phyloP scores from a whole-genome alignment of 2,113 vertebrate species.

The Plestiodon gilberti region DNA sequence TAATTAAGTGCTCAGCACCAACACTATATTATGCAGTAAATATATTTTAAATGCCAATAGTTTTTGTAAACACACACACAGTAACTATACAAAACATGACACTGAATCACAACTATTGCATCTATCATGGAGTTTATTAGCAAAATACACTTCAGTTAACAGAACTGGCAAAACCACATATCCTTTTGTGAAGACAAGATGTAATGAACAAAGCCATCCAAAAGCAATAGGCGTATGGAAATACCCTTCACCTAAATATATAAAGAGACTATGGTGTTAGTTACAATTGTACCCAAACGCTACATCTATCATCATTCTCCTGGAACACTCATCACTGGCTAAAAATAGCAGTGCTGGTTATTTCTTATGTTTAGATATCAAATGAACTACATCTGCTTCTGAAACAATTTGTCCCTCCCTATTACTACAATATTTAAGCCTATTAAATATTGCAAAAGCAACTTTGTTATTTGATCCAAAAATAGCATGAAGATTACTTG shows the following conservation, averaged over 20 bases:
- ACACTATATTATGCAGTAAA: too few relatives aligned
- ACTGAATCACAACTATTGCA: not conserved
- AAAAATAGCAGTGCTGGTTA: constrained; percentile 59
- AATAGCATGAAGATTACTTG: not conserved
- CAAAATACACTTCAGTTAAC: not conserved
- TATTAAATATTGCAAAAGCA: not conserved
- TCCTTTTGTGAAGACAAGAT: not conserved
- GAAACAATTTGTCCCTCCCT: not conserved
- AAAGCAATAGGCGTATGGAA: not conserved
- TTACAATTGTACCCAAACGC: constrained; percentile 39
- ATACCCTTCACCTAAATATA: not conserved
- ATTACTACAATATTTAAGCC: not conserved
- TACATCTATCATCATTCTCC: constrained; percentile 47
- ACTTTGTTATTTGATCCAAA: not conserved
- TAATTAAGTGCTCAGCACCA: too few relatives aligned
- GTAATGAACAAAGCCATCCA: not conserved
- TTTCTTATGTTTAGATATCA: constrained; percentile 36
- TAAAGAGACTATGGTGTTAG: constrained; percentile 35
- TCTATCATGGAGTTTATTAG: not conserved
- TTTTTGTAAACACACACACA: too few relatives aligned
- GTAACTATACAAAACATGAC: not conserved
- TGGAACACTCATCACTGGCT: constrained; percentile 14
- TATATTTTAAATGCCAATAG: too few relatives aligned
- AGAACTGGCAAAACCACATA: not conserved
- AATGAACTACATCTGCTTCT: constrained; percentile 13